phyloP scores from a whole-genome alignment of 2,113 vertebrate species.

The Hippopotamus amphibius region DNA sequence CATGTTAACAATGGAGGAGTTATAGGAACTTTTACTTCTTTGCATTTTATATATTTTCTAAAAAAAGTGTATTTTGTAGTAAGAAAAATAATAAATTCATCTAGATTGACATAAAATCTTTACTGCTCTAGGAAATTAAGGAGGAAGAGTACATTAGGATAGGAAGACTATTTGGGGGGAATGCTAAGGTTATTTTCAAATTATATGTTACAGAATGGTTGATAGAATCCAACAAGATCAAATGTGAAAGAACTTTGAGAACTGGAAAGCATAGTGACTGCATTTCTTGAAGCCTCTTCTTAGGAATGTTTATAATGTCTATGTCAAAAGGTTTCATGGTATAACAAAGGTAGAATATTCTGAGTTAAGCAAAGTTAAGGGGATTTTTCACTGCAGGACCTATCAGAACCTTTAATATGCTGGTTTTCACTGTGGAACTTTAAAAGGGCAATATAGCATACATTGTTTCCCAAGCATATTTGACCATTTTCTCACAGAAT shows the following conservation, averaged over 20 bases:
- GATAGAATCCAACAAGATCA: not conserved
- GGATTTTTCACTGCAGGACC: not conserved
- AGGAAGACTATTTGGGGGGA: not conserved
- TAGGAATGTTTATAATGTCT: not conserved
- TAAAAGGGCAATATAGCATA: not conserved
- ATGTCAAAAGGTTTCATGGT: not conserved
- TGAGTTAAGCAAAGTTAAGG: not conserved
- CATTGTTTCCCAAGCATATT: not conserved
- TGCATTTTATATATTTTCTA: not conserved
- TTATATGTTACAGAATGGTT: not conserved
- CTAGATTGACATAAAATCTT: conserved; percentile 11
- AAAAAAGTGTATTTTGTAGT: not conserved
- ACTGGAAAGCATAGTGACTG: not conserved
- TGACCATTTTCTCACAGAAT: not conserved
- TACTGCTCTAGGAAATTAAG: not conserved
- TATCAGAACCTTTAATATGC: not conserved
- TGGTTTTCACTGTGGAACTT: not conserved
- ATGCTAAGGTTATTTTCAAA: not conserved
- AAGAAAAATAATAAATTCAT: conserved; percentile 2
- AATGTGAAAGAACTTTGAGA: conserved; percentile 13
- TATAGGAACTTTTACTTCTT: not conserved
- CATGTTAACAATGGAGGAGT: not conserved
- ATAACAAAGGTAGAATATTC: not conserved
- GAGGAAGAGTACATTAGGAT: not conserved
- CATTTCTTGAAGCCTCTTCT: conserved; percentile 11